A percentile compares a stretch with the other conserved stretches of the same genome.
Evolutionary conservation across 2,797 vertebrate genomes (phyloP).

Genomic region (Cyprinella venusta): DNA sequence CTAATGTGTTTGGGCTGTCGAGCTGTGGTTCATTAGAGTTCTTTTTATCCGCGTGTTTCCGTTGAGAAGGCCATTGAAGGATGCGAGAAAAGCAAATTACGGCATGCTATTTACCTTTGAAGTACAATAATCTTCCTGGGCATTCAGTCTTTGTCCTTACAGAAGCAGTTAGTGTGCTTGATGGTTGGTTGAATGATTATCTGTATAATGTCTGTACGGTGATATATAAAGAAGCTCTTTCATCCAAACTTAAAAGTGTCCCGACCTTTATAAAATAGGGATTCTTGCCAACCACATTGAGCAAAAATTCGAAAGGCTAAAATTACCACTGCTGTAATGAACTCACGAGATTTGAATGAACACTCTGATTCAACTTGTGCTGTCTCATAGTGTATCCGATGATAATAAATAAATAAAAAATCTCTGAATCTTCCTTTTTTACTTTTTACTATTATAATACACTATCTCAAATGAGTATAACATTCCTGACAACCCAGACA

Average conservation of each 20-base stretch:
- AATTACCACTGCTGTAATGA: slow-evolving; percentile 6
- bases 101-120: slow-evolving; percentile 21
- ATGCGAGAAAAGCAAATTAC: slow-evolving; percentile 7
- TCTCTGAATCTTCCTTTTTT: neutral
- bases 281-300: neutral
- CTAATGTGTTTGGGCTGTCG: slow-evolving; percentile 52
- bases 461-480: neutral
- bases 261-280: slow-evolving; percentile 27
- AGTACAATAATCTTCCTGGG: neutral
- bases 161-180: slow-evolving; percentile 7
- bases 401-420: too few relatives aligned
- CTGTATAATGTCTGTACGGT: neutral
- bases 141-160: neutral
- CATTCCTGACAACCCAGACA: neutral
- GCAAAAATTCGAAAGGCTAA: neutral
- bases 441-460: neutral
- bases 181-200: slow-evolving; percentile 4
- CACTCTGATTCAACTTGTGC: neutral
- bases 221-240: slow-evolving; percentile 30
- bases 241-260: neutral
- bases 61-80: slow-evolving; percentile 29
- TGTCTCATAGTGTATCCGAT: slow-evolving; percentile 2
- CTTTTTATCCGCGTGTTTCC: slow-evolving; percentile 35
- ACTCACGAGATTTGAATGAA: slow-evolving; percentile 18
- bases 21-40: slow-evolving; percentile 51